These are phyloP conservation scores for Akabosia matsudoensis DNA, from an alignment of 1,140 invertebrate species.

Conservation along the genomic window DNA sequence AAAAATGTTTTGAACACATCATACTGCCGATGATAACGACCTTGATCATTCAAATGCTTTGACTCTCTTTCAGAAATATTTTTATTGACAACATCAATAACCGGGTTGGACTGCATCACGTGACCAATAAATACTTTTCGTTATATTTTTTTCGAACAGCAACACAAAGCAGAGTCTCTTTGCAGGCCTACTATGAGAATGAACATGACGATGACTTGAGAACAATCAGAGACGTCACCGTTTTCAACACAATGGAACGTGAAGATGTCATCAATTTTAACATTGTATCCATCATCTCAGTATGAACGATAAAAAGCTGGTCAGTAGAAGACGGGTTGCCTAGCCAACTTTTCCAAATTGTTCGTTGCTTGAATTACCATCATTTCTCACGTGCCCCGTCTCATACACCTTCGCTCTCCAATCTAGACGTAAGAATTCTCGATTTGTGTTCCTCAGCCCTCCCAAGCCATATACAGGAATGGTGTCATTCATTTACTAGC, in stretches of 20 bases:
- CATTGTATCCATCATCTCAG: constrained; percentile 1
- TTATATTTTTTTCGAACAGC: too few species aligned
- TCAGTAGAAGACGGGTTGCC: too few species aligned
- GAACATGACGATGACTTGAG: background rate
- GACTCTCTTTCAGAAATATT: background rate
- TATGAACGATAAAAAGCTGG: background rate
- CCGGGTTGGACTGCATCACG: background rate
- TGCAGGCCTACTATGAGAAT: background rate
- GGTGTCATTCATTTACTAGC: too few species aligned
- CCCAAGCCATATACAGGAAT: too few species aligned
- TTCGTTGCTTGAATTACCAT: too few species aligned
- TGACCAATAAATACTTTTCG: background rate
- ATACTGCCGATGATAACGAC: background rate
- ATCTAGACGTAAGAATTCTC: too few species aligned
- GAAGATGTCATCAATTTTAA: background rate
- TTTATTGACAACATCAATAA: background rate
- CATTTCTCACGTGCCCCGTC: background rate
- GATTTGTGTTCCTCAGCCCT: too few species aligned
- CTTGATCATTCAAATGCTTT: background rate
- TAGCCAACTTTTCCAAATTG: too few species aligned
- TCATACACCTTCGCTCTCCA: too few species aligned
- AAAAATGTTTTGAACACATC: background rate
- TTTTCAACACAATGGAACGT: background rate
- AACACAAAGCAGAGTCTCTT: background rate
- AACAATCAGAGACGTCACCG: background rate